Evolutionary conservation across 2,888 invertebrate species (phyloP).

Genomic region (Oxyscelio sp.): DNA sequence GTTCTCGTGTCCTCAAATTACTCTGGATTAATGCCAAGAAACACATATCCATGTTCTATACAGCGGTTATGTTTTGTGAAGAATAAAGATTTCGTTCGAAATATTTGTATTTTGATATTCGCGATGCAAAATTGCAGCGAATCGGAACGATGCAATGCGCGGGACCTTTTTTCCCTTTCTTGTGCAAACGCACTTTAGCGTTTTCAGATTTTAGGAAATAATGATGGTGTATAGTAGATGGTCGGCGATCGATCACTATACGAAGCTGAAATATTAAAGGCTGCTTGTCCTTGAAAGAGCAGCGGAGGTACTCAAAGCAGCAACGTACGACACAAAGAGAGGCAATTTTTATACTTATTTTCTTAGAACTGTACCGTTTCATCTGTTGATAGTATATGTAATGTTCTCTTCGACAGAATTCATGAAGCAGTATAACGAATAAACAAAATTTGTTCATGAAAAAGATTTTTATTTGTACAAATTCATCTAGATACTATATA

Average conservation of each 20-base stretch:
- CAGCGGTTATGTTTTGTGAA: slow-evolving; percentile 29
- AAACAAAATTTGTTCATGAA: no score
- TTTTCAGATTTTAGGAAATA: slow-evolving; percentile 68
- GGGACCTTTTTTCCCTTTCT: slow-evolving; percentile 18
- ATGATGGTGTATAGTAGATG: slow-evolving; percentile 56
- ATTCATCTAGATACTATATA: no score
- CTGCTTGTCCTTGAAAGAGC: slow-evolving; percentile 52
- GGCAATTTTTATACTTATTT: neutral
- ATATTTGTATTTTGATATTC: slow-evolving; percentile 50
- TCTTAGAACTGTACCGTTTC: no score
- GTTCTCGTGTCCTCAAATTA: slow-evolving; percentile 53
- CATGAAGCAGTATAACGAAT: no score
- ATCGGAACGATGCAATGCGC: slow-evolving; percentile 5
- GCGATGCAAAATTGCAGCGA: slow-evolving; percentile 40
- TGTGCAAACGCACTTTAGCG: slow-evolving; percentile 38
- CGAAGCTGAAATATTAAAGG: slow-evolving; percentile 72
- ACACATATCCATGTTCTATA: slow-evolving; percentile 51
- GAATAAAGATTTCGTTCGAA: slow-evolving; percentile 45
- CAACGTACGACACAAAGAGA: slow-evolving; percentile 29
- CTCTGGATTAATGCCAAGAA: slow-evolving; percentile 62
- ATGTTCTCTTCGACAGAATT: no score
- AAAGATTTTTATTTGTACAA: no score
- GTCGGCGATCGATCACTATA: slow-evolving; percentile 61
- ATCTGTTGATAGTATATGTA: no score
- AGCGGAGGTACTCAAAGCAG: slow-evolving; percentile 37